Evolutionary conservation across 2,797 vertebrate genomes (phyloP).

Genomic region (Myoxocephalus aenaeus): DNA sequence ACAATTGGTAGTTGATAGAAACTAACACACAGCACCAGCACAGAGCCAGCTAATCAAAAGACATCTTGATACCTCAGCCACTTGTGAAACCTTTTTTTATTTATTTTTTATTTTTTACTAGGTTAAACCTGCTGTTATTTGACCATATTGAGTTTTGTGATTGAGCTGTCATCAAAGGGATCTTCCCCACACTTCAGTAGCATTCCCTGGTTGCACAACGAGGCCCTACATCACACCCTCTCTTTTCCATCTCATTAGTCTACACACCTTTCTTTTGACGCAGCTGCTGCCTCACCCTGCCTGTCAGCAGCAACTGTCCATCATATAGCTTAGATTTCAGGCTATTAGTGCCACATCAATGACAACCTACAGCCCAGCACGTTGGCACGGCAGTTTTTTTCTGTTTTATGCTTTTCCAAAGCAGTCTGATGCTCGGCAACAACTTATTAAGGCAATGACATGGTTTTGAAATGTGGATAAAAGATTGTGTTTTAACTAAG

Average conservation of each 20-base stretch:
- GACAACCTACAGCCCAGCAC: slow-evolving; percentile 63
- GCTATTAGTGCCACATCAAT: slow-evolving; percentile 82
- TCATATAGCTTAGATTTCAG: slow-evolving; percentile 79
- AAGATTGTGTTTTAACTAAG: slow-evolving; percentile 71
- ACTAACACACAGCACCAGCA: slow-evolving; percentile 2
- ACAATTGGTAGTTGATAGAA: slow-evolving; percentile 6
- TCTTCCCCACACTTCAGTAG: slow-evolving; percentile 56
- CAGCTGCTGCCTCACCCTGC: slow-evolving; percentile 81
- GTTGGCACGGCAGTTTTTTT: slow-evolving; percentile 51
- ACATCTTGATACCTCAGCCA: slow-evolving; percentile 26
- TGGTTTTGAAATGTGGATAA: slow-evolving; percentile 68
- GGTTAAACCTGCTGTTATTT: slow-evolving; percentile 53
- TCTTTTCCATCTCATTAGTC: slow-evolving; percentile 85
- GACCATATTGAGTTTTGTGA: slow-evolving; percentile 65
- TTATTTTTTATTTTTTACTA: background rate
- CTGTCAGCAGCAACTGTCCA: slow-evolving; percentile 83
- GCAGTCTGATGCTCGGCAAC: slow-evolving; percentile 63
- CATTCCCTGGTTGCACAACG: slow-evolving; percentile 70
- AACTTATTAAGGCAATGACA: slow-evolving; percentile 61
- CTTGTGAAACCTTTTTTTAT: slow-evolving; percentile 19
- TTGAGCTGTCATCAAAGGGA: slow-evolving; percentile 75
- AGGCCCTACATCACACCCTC: slow-evolving; percentile 77
- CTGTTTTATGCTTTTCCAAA: slow-evolving; percentile 50
- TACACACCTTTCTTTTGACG: slow-evolving; percentile 85
- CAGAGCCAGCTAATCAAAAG: slow-evolving; percentile 30